These are phyloP conservation scores for Cyrtodaria siliqua DNA, from an alignment of 2,888 invertebrate genomes.

Conservation along the genomic window DNA sequence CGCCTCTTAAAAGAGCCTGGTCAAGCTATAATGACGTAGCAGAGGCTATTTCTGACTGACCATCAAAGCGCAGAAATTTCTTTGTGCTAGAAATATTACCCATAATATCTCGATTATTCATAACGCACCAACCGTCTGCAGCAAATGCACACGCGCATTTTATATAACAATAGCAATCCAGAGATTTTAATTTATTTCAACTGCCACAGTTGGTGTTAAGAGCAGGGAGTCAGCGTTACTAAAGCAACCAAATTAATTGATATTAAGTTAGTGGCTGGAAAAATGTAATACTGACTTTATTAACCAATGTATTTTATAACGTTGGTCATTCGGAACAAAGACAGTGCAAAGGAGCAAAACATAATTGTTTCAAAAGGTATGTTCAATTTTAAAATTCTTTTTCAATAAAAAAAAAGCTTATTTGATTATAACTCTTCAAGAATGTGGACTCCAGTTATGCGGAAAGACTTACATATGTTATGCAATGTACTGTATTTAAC, in stretches of 20 bases:
- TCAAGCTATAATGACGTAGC: conserved; percentile 56
- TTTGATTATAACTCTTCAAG: too few species aligned
- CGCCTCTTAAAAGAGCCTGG: conserved; percentile 39
- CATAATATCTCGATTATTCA: conserved; percentile 64
- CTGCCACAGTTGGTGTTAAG: neutral
- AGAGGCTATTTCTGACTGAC: conserved; percentile 59
- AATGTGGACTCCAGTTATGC: too few species aligned
- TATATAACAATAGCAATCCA: conserved; percentile 1
- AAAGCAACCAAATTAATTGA: neutral
- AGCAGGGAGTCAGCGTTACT: neutral
- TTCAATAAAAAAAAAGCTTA: too few species aligned
- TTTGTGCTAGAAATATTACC: conserved; percentile 65
- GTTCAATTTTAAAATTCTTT: neutral
- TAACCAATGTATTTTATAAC: conserved; percentile 8
- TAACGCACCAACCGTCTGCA: conserved; percentile 51
- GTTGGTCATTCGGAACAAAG: conserved; percentile 1
- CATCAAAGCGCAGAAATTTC: conserved; percentile 54
- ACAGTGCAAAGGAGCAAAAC: neutral
- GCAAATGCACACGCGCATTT: conserved; percentile 35
- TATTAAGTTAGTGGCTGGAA: neutral
- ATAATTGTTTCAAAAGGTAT: neutral
- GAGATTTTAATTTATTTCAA: too few species aligned
- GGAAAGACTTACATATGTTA: too few species aligned
- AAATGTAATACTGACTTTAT: neutral
- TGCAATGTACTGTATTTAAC: too few species aligned